Evolutionary conservation across 2,797 vertebrate species (phyloP).

Genomic region (Hypotaenidia okinawae): DNA sequence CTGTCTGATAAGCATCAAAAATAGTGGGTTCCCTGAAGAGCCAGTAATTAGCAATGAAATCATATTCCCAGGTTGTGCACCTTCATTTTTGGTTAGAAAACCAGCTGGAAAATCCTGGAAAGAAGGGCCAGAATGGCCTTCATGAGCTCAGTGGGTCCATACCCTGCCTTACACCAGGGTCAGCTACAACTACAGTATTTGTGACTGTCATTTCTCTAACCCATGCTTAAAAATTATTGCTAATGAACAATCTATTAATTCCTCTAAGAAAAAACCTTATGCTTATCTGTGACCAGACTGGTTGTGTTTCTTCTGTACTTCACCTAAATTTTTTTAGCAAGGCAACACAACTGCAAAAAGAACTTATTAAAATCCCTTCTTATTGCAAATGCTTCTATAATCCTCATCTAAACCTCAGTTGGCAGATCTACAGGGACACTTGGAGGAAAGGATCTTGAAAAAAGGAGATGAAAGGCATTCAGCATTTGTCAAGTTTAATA

Average conservation of each 20-base stretch:
- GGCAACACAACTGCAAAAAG: not conserved
- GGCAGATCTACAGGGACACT: not conserved
- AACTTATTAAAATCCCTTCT: conserved; percentile 10
- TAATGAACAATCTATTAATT: not conserved
- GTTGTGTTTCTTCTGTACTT: not conserved
- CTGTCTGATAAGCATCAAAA: not conserved
- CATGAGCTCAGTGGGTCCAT: not conserved
- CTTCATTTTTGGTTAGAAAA: not conserved
- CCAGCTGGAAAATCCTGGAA: not conserved
- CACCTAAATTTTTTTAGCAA: not conserved
- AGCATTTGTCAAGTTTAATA: not conserved
- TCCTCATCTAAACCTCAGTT: not conserved
- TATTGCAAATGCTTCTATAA: not conserved
- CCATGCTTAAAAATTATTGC: not conserved
- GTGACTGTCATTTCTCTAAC: not conserved
- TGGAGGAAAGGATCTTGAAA: not conserved
- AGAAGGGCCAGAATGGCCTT: not conserved
- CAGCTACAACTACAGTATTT: not conserved
- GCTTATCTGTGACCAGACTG: not conserved
- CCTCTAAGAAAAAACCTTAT: not conserved
- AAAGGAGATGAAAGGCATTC: not conserved
- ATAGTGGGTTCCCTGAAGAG: not conserved
- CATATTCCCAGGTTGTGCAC: not conserved
- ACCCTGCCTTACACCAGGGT: not conserved
- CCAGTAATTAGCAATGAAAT: not conserved